Evolutionary conservation across 2,113 vertebrate species (phyloP).

Genomic region (Suncus etruscus): DNA sequence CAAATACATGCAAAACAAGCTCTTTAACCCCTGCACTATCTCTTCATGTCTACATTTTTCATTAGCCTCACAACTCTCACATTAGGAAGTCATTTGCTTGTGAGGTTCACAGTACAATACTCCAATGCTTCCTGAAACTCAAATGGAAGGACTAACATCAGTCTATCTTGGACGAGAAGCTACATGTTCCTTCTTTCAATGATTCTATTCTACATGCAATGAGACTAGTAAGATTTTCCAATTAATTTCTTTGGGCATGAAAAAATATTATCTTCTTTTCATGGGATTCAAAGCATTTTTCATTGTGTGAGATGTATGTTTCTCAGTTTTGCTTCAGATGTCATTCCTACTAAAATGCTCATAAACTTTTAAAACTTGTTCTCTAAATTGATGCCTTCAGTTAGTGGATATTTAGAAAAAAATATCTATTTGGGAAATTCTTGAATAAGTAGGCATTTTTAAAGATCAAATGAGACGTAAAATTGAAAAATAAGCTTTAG

Average conservation of each 20-base stretch:
- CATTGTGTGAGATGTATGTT: constrained; percentile 41
- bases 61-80: constrained; percentile 34
- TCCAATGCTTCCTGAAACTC: constrained; percentile 35
- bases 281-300: constrained; percentile 35
- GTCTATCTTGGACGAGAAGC: constrained; percentile 51
- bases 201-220: constrained; percentile 38
- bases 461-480: constrained; percentile 27
- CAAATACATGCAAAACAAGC: no score
- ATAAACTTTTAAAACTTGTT: constrained; percentile 41
- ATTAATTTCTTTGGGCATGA: constrained; percentile 69
- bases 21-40: no score
- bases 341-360: neutral
- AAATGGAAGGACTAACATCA: constrained; percentile 52
- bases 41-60: neutral
- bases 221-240: constrained; percentile 53
- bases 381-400: constrained; percentile 47
- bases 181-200: constrained; percentile 40
- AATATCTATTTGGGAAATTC: constrained; percentile 49
- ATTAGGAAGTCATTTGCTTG: constrained; percentile 66
- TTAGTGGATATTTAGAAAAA: constrained; percentile 15
- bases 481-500: constrained; percentile 52
- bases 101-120: neutral
- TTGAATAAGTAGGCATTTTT: constrained; percentile 35
- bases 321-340: constrained; percentile 65
- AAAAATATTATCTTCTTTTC: constrained; percentile 63